Base-by-base conservation (phyloP, 2,113 vertebrate genomes). In the Xenus cinereus region DNA sequence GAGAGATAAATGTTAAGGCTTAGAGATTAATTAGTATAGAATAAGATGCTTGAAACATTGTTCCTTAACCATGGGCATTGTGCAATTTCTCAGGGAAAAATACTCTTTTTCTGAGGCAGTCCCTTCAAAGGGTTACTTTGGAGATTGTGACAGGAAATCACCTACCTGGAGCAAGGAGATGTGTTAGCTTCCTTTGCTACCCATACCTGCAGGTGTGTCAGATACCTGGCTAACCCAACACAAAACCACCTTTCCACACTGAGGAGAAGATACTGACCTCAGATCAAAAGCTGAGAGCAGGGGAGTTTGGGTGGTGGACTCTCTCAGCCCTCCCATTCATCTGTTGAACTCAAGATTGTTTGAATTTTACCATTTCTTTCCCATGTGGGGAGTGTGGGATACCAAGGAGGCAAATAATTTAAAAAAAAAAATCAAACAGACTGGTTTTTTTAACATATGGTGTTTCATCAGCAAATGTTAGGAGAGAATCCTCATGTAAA, bases 11-110 rank as follows among this genome's bases (percentile, higher is more conserved):
- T 85, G 93, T 75, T 81, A 97, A 97, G 87, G 97, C 91, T 87
- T 84, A 62, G 90, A 97, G 95, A 97, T 98, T 97, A 98, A 98
- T 97, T 98, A 97, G 89, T 90, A 96, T 50, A 96, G 97, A 97
- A 97, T 92, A 95, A 97, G 97, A 97, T 87, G 95, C 92, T 97
- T 97, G 95, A 74, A 97, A 98, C 51, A 1, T 96, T 94, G 68
- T 97, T 97, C 91, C 96, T 98, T 97, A 98, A 98, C 85, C 72
- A 43, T 87, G 84, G 93, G 92, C 67, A 57, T 82, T 27, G 64
- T 39, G 37, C 54, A 35, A 4, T 90, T 84, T 75, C 77, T 77
- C 5, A 1, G 41, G 45, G 63, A 30, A 93, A 89, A 92, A 51
- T 50, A 27, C 20, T 73, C 23, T 66, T 89, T 87, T 94, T 51